Evolutionary conservation across 1,140 invertebrate genomes (phyloP), one percentile per base, ranked within the genome.

Genomic region (Penaeus japonicus): DNA sequence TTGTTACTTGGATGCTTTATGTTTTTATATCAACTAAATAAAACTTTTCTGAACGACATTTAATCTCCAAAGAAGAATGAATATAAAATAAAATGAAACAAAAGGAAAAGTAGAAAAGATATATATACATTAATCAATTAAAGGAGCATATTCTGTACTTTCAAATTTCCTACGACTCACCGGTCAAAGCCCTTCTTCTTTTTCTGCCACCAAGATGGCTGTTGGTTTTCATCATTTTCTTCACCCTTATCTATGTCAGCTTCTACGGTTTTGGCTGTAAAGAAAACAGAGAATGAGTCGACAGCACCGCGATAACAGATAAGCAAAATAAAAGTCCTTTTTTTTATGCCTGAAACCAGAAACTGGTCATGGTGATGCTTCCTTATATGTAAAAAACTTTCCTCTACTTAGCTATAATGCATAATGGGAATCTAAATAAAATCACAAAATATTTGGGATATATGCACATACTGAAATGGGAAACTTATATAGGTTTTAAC

Each of bases 121-220:
- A 79, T 39, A 24, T 39, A 53, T 35, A 39, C 70, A 73, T 24
- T 73, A 24, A 32, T 32, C 32, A 57, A 82, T 27, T 18, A 59
- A 82, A 54, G 80, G 5, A 47, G 12, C 39, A 47, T 4, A 12
- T 47, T 7, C 39, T 47, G 12, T 47, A 47, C 39, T 47, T 47
- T 47, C 12, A 47, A 47, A 47, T 12, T 47, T 47, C 39, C 39
- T 47, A 4, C 5, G 39, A 47, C 39, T 77, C 92, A 94, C 94
- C 95, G 95, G 91, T 97, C 96, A 89, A 97, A 95, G 90, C 95
- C 95, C 91, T 96, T 96, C 92, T 96, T 97, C 93, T 97, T 97
- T 91, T 95, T 94, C 79, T 95, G 95, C 93, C 96, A 96, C 92
- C 96, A 95, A 0, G 97, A 96, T 91, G 97, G 95, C 91, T 96